Conservation (phyloP, 2,113 vertebrate species). For the Dipodomys stephensi region DNA sequence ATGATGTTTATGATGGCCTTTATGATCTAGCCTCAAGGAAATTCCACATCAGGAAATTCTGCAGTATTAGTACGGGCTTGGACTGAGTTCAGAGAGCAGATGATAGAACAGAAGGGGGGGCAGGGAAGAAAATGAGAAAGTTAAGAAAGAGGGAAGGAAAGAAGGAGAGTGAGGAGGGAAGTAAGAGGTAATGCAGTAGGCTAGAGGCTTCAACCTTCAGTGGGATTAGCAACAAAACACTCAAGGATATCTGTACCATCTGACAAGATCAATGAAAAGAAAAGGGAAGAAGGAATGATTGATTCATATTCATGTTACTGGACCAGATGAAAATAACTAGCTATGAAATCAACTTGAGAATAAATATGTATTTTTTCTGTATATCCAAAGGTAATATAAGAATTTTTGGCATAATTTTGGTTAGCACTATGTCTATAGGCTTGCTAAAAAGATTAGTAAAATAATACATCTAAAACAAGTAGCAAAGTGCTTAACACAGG, state of each 20-base stretch:
- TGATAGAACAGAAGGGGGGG: rapidly evolving
- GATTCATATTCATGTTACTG: neutral
- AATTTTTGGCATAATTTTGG: neutral
- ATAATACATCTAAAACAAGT: neutral
- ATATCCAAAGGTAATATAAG: neutral
- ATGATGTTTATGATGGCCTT: too few species aligned
- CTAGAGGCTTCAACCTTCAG: too few species aligned
- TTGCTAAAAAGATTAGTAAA: neutral
- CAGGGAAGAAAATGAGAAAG: too few species aligned
- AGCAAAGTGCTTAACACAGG: too few species aligned
- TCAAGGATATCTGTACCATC: too few species aligned
- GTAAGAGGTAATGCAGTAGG: neutral
- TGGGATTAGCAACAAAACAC: too few species aligned
- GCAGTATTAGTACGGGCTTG: neutral
- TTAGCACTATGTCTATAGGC: neutral
- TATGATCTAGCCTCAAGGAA: too few species aligned
- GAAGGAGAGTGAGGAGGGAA: rapidly evolving
- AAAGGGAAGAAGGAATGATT: neutral
- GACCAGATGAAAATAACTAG: neutral
- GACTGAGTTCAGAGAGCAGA: neutral
- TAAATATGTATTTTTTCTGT: neutral
- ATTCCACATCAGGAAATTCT: neutral
- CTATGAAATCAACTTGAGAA: neutral
- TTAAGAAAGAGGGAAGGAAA: neutral
- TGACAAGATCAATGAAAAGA: too few species aligned